Conservation (phyloP, 2,888 invertebrate species). For the Cosmorhoe ocellata region DNA sequence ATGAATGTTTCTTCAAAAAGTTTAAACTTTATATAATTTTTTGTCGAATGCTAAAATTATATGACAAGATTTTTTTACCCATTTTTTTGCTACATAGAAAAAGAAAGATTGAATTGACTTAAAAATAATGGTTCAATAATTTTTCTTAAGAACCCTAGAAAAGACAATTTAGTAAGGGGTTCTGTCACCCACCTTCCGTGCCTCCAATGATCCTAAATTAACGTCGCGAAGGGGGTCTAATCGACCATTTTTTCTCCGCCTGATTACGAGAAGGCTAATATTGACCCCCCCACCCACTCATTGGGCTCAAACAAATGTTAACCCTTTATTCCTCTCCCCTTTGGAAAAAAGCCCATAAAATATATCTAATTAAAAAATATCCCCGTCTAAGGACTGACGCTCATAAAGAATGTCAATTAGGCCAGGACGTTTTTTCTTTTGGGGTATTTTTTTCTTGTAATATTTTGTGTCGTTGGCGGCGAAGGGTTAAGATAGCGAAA, state of each 20-base stretch:
- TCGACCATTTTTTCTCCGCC: slow-evolving; percentile 80
- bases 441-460: slow-evolving; percentile 64
- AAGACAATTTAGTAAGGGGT: slow-evolving; percentile 53
- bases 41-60: too few species aligned
- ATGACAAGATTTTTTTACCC: too few species aligned
- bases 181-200: slow-evolving; percentile 40
- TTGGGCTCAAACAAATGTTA: slow-evolving; percentile 78
- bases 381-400: slow-evolving; percentile 80
- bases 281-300: slow-evolving; percentile 70
- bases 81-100: too few species aligned
- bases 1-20: too few species aligned
- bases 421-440: slow-evolving; percentile 72
- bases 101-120: too few species aligned
- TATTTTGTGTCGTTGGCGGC: slow-evolving; percentile 76
- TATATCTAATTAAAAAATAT: slow-evolving; percentile 84
- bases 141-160: slow-evolving; percentile 37
- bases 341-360: slow-evolving; percentile 82
- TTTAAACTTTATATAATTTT: too few species aligned
- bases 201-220: slow-evolving; percentile 79
- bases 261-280: slow-evolving; percentile 82
- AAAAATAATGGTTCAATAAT: not conserved
- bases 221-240: slow-evolving; percentile 73
- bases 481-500: slow-evolving; percentile 82
- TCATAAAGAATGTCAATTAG: slow-evolving; percentile 84
- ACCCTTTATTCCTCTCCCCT: slow-evolving; percentile 78